These are phyloP conservation scores for Operophtera brumata DNA, from an alignment of 2,888 invertebrate genomes.

Conservation along the genomic window DNA sequence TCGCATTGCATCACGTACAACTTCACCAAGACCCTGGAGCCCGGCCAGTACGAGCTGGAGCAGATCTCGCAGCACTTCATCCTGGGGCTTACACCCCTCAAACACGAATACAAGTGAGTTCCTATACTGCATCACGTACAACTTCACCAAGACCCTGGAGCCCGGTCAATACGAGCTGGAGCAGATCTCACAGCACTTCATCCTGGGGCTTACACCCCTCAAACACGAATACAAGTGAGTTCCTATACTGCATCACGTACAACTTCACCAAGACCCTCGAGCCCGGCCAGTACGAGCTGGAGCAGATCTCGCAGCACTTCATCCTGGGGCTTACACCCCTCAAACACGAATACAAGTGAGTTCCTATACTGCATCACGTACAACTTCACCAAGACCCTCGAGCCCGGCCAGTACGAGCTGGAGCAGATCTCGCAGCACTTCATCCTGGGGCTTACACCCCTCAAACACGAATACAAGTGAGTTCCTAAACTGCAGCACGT, in stretches of 20 bases:
- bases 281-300: conserved; percentile 84
- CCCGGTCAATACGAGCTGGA: conserved; percentile 85
- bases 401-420: conserved; percentile 84
- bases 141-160: conserved; percentile 85
- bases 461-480: conserved; percentile 87
- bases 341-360: conserved; percentile 86
- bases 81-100: conserved; percentile 85
- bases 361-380: conserved; percentile 86
- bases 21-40: conserved; percentile 85
- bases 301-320: conserved; percentile 87
- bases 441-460: conserved; percentile 84
- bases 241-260: conserved; percentile 86
- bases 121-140: conserved; percentile 88
- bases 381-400: conserved; percentile 86
- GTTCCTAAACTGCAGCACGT: conserved; percentile 84
- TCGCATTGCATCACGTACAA: conserved; percentile 90
- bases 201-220: conserved; percentile 85
- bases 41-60: conserved; percentile 84
- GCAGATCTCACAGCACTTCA: conserved; percentile 87
- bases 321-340: conserved; percentile 85
- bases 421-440: conserved; percentile 88
- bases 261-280: conserved; percentile 87
- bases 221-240: conserved; percentile 86
- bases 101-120: conserved; percentile 85
- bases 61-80: conserved; percentile 87